These are phyloP conservation scores for Cydia amplana DNA, from an alignment of 1,140 invertebrate species.

Conservation along the genomic window DNA sequence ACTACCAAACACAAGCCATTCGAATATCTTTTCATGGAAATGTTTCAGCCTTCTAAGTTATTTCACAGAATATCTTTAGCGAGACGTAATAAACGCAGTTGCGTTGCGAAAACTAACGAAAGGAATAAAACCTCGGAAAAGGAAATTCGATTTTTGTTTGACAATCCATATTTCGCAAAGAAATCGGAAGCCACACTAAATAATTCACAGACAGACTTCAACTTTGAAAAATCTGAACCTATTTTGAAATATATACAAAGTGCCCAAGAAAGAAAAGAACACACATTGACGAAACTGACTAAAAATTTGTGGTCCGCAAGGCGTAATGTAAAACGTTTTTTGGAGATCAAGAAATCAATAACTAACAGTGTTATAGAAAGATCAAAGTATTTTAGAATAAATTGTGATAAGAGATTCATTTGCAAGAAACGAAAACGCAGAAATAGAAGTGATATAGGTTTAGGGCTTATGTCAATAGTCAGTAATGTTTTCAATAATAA, in stretches of 20 bases:
- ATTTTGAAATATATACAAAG: not conserved
- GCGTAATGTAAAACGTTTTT: conserved; percentile 1
- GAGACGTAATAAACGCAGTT: not conserved
- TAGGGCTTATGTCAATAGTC: not conserved
- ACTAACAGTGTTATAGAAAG: not conserved
- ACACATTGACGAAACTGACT: not conserved
- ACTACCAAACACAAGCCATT: conserved; percentile 6
- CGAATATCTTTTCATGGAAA: conserved; percentile 25
- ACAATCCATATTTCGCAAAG: not conserved
- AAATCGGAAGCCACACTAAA: not conserved
- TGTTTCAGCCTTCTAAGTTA: not conserved
- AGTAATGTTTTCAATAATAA: not conserved
- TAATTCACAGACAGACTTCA: not conserved
- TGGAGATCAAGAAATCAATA: not conserved
- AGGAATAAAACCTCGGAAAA: not conserved
- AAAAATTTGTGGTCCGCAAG: not conserved
- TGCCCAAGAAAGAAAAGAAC: not conserved
- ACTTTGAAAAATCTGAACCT: not conserved
- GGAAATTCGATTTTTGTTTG: not conserved
- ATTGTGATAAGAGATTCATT: not conserved
- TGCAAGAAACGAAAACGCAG: not conserved
- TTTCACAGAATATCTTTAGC: not conserved
- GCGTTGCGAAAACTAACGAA: not conserved
- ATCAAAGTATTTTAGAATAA: not conserved
- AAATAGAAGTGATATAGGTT: not conserved